phyloP scores from a whole-genome alignment of 2,113 vertebrate species.

The Carassius auratus region DNA sequence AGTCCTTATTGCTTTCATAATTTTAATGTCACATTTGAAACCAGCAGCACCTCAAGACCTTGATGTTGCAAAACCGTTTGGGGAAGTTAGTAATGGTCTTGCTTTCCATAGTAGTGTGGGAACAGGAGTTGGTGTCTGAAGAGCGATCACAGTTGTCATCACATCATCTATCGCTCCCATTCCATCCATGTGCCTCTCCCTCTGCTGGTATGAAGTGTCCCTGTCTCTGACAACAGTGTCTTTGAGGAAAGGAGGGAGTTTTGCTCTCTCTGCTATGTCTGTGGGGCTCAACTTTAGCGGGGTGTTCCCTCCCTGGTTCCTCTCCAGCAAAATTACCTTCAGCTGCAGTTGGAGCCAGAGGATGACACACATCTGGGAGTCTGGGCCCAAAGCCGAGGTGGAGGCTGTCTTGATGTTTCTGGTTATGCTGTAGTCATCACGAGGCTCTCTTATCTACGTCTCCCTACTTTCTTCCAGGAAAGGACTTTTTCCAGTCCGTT shows the following conservation, averaged over 20 bases:
- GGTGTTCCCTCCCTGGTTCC: slow-evolving; percentile 46
- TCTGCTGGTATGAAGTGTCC: slow-evolving; percentile 17
- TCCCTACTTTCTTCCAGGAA: slow-evolving; percentile 60
- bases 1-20: not conserved
- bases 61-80: slow-evolving; percentile 1
- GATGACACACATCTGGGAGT: slow-evolving; percentile 60
- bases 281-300: not conserved
- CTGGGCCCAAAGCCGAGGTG: slow-evolving; percentile 45
- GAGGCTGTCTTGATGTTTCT: slow-evolving; percentile 34
- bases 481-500: slow-evolving; percentile 66
- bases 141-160: slow-evolving; percentile 43
- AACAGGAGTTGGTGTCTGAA: slow-evolving; percentile 23
- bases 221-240: slow-evolving; percentile 6
- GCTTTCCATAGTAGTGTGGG: not conserved
- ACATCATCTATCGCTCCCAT: slow-evolving; percentile 15
- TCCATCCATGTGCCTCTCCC: slow-evolving; percentile 7
- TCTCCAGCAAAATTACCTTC: slow-evolving; percentile 56
- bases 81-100: not conserved
- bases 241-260: slow-evolving; percentile 22
- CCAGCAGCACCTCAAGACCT: not conserved
- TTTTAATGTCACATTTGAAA: not conserved
- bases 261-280: slow-evolving; percentile 13
- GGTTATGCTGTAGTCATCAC: slow-evolving; percentile 52
- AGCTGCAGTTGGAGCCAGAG: slow-evolving; percentile 47
- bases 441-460: slow-evolving; percentile 41